Percentiles rank a stretch among this genome's conserved stretches.
Evolutionary conservation across 2,797 vertebrate genomes (phyloP).

Genomic region (Coregonus suidteri): DNA sequence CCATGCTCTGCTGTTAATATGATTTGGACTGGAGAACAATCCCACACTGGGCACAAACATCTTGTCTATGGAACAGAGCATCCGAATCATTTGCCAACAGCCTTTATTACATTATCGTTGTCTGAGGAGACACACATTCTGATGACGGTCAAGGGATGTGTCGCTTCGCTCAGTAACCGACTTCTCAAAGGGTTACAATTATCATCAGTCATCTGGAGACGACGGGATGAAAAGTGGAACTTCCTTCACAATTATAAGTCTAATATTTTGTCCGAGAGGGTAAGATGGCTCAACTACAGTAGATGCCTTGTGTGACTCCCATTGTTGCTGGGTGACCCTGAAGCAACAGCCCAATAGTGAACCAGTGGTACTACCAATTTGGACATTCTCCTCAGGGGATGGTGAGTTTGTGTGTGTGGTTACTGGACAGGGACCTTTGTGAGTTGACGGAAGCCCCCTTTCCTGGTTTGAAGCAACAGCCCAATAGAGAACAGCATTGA

Average conservation of each 20-base stretch:
- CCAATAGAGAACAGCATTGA: neutral
- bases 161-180: constrained; percentile 38
- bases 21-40: constrained; percentile 47
- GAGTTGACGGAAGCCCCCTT: neutral
- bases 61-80: constrained; percentile 43
- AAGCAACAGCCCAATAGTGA: neutral
- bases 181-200: constrained; percentile 44
- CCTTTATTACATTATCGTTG: constrained; percentile 52
- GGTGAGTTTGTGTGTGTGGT: neutral
- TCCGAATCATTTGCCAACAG: constrained; percentile 65
- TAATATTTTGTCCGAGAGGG: constrained; percentile 33
- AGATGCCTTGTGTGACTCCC: constrained; percentile 38
- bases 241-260: constrained; percentile 1
- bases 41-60: constrained; percentile 48
- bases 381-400: neutral
- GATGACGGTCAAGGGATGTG: constrained; percentile 40
- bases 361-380: neutral
- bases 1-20: constrained; percentile 47
- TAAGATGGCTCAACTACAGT: constrained; percentile 55
- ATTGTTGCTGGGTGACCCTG: constrained; percentile 20
- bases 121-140: constrained; percentile 43
- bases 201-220: constrained; percentile 26
- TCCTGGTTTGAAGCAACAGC: neutral
- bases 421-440: neutral
- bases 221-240: constrained; percentile 7